These are phyloP conservation scores for Rhinella marina DNA, from an alignment of 2,797 vertebrate species.

Conservation along the genomic window DNA sequence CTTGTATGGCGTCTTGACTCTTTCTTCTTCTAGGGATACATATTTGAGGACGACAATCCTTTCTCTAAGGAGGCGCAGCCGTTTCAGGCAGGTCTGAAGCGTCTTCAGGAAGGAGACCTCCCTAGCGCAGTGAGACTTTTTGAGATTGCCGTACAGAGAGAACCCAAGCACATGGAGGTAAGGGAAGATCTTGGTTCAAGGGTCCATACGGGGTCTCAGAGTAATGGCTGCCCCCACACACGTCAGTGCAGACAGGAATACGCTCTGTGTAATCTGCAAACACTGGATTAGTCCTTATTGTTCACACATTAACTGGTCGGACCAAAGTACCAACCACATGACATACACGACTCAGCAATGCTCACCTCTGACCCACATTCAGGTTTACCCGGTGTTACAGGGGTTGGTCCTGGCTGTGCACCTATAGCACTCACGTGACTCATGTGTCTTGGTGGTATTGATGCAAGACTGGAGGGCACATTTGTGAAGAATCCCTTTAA, in stretches of 20 bases:
- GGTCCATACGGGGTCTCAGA: too few relatives aligned
- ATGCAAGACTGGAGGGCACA: neutral
- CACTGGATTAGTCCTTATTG: neutral
- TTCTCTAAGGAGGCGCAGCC: constrained; percentile 89
- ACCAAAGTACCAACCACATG: neutral
- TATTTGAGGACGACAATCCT: constrained; percentile 96
- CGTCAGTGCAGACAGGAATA: too few relatives aligned
- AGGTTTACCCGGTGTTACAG: neutral
- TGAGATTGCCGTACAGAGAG: constrained; percentile 92
- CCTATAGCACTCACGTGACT: too few relatives aligned
- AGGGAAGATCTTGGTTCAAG: neutral
- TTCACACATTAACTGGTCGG: neutral
- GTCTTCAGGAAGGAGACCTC: constrained; percentile 91
- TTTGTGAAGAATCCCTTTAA: neutral
- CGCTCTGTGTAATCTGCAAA: neutral
- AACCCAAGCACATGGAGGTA: constrained; percentile 94
- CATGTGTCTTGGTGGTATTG: too few relatives aligned
- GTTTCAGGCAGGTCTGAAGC: constrained; percentile 88
- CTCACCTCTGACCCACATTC: neutral
- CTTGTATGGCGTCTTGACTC: neutral
- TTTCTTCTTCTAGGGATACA: constrained; percentile 83
- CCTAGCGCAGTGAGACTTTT: constrained; percentile 95
- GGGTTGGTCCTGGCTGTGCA: neutral
- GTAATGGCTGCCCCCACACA: too few relatives aligned
- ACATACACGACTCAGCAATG: neutral